Conservation (phyloP, 1,140 invertebrate genomes). For the Mactra quadrangularis region DNA sequence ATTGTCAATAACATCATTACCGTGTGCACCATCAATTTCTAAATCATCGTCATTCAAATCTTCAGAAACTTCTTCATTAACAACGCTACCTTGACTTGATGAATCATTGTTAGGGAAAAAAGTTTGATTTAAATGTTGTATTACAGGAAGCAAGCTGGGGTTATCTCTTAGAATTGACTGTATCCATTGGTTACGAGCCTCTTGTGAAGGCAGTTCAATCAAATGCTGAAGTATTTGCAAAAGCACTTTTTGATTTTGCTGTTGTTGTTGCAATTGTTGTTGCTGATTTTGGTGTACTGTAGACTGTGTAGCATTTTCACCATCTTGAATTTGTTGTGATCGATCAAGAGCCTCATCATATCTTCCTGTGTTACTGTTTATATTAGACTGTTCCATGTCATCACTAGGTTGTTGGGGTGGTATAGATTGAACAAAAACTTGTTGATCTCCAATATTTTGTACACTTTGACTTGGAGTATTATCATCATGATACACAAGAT, state of each 20-base stretch:
- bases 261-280: background rate
- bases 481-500: no score
- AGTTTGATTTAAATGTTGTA: no score
- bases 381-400: background rate
- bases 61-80: no score
- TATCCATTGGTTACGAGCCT: no score
- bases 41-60: conserved; percentile 25
- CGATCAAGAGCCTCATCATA: background rate
- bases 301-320: background rate
- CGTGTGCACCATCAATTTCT: background rate
- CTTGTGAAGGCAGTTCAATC: no score
- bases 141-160: no score
- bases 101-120: no score
- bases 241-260: background rate
- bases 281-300: background rate
- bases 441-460: conserved; percentile 16
- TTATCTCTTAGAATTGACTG: no score
- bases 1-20: no score
- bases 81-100: no score
- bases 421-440: conserved; percentile 1
- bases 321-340: background rate
- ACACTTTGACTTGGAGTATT: background rate
- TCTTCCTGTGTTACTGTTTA: background rate
- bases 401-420: background rate
- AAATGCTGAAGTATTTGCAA: no score